phyloP scores from a whole-genome alignment of 2,113 vertebrate species.

The Pelmatolapia mariae region DNA sequence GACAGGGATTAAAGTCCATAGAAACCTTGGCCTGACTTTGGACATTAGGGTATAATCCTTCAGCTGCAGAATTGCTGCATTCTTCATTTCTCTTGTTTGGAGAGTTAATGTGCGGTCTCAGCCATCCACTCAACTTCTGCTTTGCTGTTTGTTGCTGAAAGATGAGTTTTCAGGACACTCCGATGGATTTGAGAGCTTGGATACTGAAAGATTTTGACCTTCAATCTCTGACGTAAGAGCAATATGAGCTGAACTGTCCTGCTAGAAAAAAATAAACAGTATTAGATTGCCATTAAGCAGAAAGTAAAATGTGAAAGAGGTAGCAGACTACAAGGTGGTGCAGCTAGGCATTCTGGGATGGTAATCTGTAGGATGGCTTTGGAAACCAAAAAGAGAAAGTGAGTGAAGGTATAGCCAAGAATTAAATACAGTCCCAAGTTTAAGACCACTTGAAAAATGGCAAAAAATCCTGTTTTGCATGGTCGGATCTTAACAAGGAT shows the following conservation, averaged over 20 bases:
- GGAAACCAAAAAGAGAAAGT: not conserved
- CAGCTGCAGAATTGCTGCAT: not conserved
- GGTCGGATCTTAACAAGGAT: not conserved
- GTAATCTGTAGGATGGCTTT: not conserved
- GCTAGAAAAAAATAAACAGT: not conserved
- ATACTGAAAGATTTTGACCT: not conserved
- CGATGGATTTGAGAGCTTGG: not conserved
- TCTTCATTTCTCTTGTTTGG: conserved; percentile 5
- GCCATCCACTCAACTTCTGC: not conserved
- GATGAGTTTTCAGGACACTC: not conserved
- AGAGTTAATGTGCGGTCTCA: conserved; percentile 10
- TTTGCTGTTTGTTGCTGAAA: not conserved
- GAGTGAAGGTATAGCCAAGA: not conserved
- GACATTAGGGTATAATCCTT: conserved; percentile 15
- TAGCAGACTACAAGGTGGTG: not conserved
- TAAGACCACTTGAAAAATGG: not conserved
- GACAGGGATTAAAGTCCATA: conserved; percentile 26
- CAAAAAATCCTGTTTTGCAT: not conserved
- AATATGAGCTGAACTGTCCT: not conserved
- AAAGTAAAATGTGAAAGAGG: not conserved
- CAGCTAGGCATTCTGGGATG: not conserved
- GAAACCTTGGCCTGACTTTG: conserved; percentile 7
- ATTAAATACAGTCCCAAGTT: not conserved
- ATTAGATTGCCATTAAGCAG: not conserved
- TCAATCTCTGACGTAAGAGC: not conserved